Evolutionary conservation across 2,113 vertebrate genomes (phyloP), one percentile per base, ranked within the genome.

Genomic region (Toxostoma redivivum): DNA sequence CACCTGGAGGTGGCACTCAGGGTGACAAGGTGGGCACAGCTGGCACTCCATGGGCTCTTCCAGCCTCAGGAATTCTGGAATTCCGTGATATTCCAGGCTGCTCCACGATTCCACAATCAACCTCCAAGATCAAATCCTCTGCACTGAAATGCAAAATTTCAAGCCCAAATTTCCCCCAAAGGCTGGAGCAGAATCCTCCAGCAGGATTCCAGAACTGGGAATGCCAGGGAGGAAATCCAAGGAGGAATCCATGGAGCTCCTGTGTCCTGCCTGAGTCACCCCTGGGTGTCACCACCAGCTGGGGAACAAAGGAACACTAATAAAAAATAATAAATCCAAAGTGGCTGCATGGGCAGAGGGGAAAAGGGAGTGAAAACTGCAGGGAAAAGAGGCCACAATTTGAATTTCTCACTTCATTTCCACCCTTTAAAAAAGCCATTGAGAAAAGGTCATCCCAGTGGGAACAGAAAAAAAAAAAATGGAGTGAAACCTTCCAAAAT

Each of bases 31-130:
- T n/a, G 82, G 42, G 33, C 45, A 61, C 80, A 53, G 48, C 38
- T 44, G 7, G 40, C 7, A 2, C 23, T 50, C 0, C 4, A 0
- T 6, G 27, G 9, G 27, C 22, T 78, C 24, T 47, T 2, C 73
- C 73, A 70, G 1, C 37, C 25, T 1, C 17, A 33, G 13, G 10
- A 5, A 51, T 51, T 0, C 3, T 7, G 48, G 56, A 4, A 64
- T 56, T 48, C 16, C 47, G 20, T 4, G 20, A 6, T 17, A 11
- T 15, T 25, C 42, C 85, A 62, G 50, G 35, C 35, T 6, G 1
- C 20, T 30, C 73, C 48, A 21, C 3, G 5, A 25, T 16, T 62
- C 48, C 40, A 25, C 0, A 1, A 42, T 12, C 48, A 70, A 6
- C 33, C 47, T 42, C 47, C 47, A n/a, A n/a, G n/a, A n/a, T n/a